These are phyloP conservation scores for Caenorhabditis virilis DNA, from an alignment of 2,888 invertebrate species.

Conservation along the genomic window DNA sequence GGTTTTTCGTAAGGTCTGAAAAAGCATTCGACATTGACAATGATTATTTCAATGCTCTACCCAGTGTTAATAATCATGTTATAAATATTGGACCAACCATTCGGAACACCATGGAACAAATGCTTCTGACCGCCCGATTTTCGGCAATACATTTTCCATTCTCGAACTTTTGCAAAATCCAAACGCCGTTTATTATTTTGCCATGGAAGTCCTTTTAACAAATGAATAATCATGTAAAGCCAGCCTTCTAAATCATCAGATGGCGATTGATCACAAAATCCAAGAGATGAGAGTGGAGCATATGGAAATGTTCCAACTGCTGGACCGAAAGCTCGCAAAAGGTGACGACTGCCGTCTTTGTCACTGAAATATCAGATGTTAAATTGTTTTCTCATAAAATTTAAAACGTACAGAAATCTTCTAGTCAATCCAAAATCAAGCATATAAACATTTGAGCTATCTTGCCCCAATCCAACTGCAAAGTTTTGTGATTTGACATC, in stretches of 20 bases:
- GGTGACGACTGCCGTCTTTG: constrained; percentile 11
- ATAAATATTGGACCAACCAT: constrained; percentile 44
- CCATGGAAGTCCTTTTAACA: constrained; percentile 35
- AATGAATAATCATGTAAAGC: constrained; percentile 24
- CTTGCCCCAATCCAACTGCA: constrained; percentile 52
- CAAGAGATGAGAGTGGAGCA: constrained; percentile 29
- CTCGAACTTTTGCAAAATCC: constrained; percentile 22
- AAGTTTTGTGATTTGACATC: constrained; percentile 62
- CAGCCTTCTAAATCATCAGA: constrained; percentile 35
- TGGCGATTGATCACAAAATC: constrained; percentile 30
- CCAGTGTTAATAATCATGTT: constrained; percentile 41
- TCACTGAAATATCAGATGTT: constrained; percentile 23
- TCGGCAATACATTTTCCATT: constrained; percentile 41
- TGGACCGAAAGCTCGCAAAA: constrained; percentile 24
- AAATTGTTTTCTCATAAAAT: too few species aligned
- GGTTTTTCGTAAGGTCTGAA: constrained; percentile 45
- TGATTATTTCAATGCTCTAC: constrained; percentile 21
- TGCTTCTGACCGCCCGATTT: constrained; percentile 33
- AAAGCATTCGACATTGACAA: neutral
- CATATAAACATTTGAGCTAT: constrained; percentile 52
- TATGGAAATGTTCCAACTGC: constrained; percentile 37
- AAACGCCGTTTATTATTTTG: constrained; percentile 10
- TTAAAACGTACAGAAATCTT: constrained; percentile 30
- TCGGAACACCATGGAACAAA: constrained; percentile 43
- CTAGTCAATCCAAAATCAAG: constrained; percentile 59